Percentiles rank a stretch among this genome's conserved stretches.
These are phyloP conservation scores for Alloscopus bannaensis DNA, from an alignment of 2,888 invertebrate species.

Conservation along the genomic window DNA sequence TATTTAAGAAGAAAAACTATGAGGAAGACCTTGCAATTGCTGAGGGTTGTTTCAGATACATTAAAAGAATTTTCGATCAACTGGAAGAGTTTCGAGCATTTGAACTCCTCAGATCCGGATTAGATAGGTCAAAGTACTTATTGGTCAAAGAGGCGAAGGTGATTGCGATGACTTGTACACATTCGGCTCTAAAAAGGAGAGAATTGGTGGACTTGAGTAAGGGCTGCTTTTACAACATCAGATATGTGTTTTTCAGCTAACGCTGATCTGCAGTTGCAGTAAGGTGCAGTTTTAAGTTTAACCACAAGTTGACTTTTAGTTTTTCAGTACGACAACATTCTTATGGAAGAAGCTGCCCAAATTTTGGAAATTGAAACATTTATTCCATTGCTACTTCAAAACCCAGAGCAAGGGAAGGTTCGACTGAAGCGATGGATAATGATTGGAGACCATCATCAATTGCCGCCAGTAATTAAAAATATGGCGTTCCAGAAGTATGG, in stretches of 20 bases:
- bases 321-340: conserved; percentile 98
- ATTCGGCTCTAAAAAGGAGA: conserved; percentile 96
- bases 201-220: conserved; percentile 95
- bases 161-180: conserved; percentile 99
- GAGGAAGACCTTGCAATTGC: conserved; percentile 92
- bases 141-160: conserved; percentile 99
- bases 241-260: neutral
- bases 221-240: too few species aligned
- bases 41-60: conserved; percentile 94
- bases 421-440: conserved; percentile 99
- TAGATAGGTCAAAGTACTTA: conserved; percentile 96
- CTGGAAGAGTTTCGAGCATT: conserved; percentile 99
- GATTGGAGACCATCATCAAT: conserved; percentile 98
- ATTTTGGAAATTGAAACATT: conserved; percentile 99
- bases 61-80: conserved; percentile 96
- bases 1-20: conserved; percentile 87
- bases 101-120: conserved; percentile 91
- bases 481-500: conserved; percentile 99
- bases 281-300: conserved; percentile 12
- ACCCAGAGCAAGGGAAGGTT: conserved; percentile 96
- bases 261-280: neutral
- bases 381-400: conserved; percentile 98
- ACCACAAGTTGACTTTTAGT: conserved; percentile 77
- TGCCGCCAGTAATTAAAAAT: conserved; percentile 99
- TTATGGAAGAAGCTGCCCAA: conserved; percentile 99